phyloP scores from a whole-genome alignment of 1,140 invertebrate species.

The Papilio glaucus region DNA sequence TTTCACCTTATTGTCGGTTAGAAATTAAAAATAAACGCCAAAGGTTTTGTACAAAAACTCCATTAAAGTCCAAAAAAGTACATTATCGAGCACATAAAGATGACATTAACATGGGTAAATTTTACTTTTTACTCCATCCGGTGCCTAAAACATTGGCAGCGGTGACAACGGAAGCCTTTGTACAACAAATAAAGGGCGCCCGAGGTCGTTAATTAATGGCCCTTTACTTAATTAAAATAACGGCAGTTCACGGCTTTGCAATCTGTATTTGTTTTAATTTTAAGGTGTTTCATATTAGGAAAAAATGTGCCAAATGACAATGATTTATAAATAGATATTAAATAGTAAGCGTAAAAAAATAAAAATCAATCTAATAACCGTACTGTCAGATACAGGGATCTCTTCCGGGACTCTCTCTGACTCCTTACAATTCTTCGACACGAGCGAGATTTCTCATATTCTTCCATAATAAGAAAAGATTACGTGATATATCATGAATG shows the following conservation, averaged over 20 bases:
- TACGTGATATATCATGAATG: too few relatives aligned
- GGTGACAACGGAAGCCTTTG: background rate
- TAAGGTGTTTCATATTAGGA: background rate
- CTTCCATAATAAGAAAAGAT: too few relatives aligned
- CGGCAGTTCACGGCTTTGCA: background rate
- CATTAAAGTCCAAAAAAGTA: too few relatives aligned
- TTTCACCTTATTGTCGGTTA: background rate
- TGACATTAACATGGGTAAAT: conserved; percentile 16
- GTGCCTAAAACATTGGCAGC: background rate
- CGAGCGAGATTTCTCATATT: too few relatives aligned
- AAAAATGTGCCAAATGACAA: background rate
- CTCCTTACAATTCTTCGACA: too few relatives aligned
- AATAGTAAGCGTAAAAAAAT: background rate
- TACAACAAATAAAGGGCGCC: conserved; percentile 14
- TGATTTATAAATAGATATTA: too few relatives aligned
- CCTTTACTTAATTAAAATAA: conserved; percentile 11
- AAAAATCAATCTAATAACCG: too few relatives aligned
- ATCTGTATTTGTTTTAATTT: background rate
- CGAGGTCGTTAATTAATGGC: conserved; percentile 14
- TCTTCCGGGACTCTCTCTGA: too few relatives aligned
- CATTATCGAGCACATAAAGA: background rate
- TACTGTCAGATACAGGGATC: background rate
- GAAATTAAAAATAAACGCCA: background rate
- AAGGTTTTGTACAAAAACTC: background rate
- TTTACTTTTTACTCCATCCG: background rate